Evolutionary conservation across 2,113 vertebrate species (phyloP).

Genomic region (Glareola pratincola): DNA sequence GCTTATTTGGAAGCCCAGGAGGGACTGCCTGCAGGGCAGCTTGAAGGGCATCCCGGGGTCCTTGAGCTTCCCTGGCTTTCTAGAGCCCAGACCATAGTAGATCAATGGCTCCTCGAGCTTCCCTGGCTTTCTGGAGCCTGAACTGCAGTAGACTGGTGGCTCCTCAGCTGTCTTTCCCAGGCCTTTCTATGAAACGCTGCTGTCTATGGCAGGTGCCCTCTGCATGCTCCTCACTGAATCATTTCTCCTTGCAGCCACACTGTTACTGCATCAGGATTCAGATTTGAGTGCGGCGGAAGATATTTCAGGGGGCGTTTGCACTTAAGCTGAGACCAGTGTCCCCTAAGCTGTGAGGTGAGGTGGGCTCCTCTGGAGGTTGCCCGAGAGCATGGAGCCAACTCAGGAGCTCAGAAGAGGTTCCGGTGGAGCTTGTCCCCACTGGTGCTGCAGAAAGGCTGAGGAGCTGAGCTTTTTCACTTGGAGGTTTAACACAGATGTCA

Average conservation of each 20-base stretch:
- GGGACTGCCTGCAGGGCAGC: neutral
- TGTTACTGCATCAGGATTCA: neutral
- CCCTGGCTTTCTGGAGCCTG: neutral
- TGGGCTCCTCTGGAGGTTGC: neutral
- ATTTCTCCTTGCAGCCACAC: neutral
- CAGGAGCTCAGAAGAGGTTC: neutral
- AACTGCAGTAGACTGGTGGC: neutral
- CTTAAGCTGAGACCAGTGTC: neutral
- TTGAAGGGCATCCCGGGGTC: neutral
- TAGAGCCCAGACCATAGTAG: neutral
- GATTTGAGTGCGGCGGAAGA: neutral
- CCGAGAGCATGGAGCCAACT: no score
- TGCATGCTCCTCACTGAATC: neutral
- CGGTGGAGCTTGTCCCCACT: neutral
- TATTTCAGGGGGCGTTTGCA: neutral
- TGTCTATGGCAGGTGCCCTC: neutral
- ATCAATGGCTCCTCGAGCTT: neutral
- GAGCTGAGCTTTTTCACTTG: neutral
- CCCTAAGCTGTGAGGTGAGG: neutral
- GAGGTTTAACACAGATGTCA: neutral
- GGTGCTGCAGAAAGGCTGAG: neutral
- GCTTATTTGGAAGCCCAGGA: neutral
- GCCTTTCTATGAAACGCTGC: neutral
- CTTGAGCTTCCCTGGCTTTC: neutral
- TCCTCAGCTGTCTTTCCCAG: neutral